phyloP scores from a whole-genome alignment of 2,797 vertebrate species.

The Toxotes lorentzi region DNA sequence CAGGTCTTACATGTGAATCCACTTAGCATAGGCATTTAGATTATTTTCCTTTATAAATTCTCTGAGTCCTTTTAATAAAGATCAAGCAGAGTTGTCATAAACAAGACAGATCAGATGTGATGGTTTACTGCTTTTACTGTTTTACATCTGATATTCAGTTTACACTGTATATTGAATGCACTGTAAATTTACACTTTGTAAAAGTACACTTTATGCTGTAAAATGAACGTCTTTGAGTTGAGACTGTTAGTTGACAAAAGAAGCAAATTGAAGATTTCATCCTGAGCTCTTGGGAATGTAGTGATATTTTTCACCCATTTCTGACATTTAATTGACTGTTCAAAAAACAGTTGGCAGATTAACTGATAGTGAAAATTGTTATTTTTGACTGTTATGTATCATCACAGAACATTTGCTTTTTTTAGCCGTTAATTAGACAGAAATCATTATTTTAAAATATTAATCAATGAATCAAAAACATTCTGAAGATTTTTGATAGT shows the following conservation, averaged over 20 bases:
- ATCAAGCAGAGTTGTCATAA: neutral
- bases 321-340: neutral
- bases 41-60: neutral
- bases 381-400: neutral
- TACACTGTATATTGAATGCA: no score
- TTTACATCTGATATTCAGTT: no score
- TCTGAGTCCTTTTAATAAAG: neutral
- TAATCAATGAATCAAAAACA: neutral
- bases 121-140: neutral
- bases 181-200: no score
- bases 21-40: neutral
- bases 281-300: neutral
- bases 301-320: neutral
- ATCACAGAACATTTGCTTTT: neutral
- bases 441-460: neutral
- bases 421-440: neutral
- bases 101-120: neutral
- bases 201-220: no score
- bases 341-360: neutral
- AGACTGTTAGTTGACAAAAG: neutral
- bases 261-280: neutral
- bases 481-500: neutral
- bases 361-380: neutral
- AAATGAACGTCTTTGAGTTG: neutral
- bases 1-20: neutral